A percentile compares a stretch with the other conserved stretches of the same genome.
Conservation (phyloP, 2,113 vertebrate genomes). For the Neodontobutis hainanensis region DNA sequence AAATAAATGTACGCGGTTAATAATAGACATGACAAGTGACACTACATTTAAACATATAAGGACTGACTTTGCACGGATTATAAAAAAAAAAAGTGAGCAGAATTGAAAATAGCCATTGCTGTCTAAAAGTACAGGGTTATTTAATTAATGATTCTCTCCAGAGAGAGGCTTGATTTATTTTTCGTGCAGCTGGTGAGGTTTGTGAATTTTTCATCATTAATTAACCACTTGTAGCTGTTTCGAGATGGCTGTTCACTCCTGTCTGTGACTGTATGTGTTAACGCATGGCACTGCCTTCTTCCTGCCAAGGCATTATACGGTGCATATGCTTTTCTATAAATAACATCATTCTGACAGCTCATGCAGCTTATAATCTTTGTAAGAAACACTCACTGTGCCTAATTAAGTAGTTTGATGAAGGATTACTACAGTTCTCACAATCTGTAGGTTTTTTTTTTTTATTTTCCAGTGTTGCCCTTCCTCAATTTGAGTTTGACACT, state of each 20-base stretch:
- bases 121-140: slow-evolving; percentile 27
- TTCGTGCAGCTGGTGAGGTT: slow-evolving; percentile 25
- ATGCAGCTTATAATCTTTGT: background rate
- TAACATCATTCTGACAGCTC: slow-evolving; percentile 3
- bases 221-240: slow-evolving; percentile 48
- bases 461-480: no score
- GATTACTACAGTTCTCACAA: no score
- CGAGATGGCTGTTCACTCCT: slow-evolving; percentile 31
- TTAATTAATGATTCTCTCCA: background rate
- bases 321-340: slow-evolving; percentile 6
- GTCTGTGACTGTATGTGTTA: slow-evolving; percentile 7
- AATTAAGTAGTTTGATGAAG: no score
- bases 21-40: background rate
- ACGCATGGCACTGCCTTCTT: slow-evolving; percentile 21
- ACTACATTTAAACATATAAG: slow-evolving; percentile 8
- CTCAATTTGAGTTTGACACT: background rate
- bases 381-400: no score
- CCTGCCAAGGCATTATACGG: slow-evolving; percentile 13
- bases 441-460: no score
- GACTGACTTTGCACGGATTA: slow-evolving; percentile 9
- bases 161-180: slow-evolving; percentile 11
- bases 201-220: slow-evolving; percentile 33
- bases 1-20: background rate
- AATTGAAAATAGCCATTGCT: slow-evolving; percentile 13
- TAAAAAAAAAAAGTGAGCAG: background rate